These are phyloP conservation scores for Drosophila pachea DNA, from an alignment of 1,140 invertebrate species.

Conservation along the genomic window DNA sequence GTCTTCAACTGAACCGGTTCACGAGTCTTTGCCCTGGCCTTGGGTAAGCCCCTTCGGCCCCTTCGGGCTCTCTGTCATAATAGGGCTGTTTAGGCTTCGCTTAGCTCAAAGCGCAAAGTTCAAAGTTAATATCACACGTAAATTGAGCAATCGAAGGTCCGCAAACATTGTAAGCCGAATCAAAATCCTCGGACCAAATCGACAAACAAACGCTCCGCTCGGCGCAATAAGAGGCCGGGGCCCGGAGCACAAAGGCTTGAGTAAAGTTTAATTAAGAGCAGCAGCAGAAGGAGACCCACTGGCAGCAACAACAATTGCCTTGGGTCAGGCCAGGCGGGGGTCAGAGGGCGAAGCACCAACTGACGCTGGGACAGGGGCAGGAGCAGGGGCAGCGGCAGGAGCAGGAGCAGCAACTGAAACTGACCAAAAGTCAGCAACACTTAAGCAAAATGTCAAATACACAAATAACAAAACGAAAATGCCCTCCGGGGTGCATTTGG, in stretches of 20 bases:
- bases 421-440: conserved; percentile 76
- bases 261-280: conserved; percentile 70
- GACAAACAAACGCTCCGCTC: conserved; percentile 31
- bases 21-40: no score
- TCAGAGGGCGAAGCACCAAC: neutral
- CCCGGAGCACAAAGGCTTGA: conserved; percentile 54
- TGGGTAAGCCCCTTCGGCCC: no score
- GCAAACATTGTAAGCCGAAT: conserved; percentile 1
- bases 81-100: no score
- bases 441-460: conserved; percentile 77
- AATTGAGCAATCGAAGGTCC: conserved; percentile 35
- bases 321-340: conserved; percentile 17
- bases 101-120: neutral
- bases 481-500: conserved; percentile 73
- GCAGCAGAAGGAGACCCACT: conserved; percentile 12
- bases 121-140: conserved; percentile 10
- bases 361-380: neutral
- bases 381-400: neutral
- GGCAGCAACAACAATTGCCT: conserved; percentile 46
- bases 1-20: no score
- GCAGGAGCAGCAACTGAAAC: conserved; percentile 15
- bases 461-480: conserved; percentile 72
- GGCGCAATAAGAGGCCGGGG: conserved; percentile 18
- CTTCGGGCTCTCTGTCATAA: no score
- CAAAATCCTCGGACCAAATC: conserved; percentile 11